phyloP scores from a whole-genome alignment of 2,888 invertebrate species.

The Caenorhabditis sp. region DNA sequence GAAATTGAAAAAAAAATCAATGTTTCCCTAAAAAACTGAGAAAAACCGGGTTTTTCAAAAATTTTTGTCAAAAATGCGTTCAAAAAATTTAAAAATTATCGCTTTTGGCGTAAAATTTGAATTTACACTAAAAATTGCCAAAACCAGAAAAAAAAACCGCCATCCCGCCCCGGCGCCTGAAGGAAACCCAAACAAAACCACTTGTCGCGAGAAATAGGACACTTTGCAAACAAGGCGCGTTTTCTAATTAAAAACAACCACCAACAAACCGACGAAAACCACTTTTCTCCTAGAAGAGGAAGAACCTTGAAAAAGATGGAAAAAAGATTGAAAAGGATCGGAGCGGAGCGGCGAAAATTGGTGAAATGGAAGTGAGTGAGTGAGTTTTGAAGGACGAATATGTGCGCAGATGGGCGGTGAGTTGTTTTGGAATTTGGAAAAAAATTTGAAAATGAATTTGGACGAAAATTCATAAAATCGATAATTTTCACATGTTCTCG shows the following conservation, averaged over 20 bases:
- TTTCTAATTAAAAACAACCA: conserved; percentile 45
- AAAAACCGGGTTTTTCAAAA: no score
- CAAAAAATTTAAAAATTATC: no score
- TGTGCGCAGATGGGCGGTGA: background rate
- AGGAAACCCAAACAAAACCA: background rate
- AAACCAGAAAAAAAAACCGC: background rate
- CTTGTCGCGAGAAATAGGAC: conserved; percentile 30
- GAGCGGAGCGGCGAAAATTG: conserved; percentile 12
- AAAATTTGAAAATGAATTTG: background rate
- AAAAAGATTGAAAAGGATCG: conserved; percentile 20
- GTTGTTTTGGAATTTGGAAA: background rate
- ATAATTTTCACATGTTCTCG: background rate
- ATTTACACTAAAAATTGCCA: no score
- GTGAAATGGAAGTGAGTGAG: no score
- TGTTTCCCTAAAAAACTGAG: no score
- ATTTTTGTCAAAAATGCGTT: no score
- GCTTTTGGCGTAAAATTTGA: no score
- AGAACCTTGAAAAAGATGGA: conserved; percentile 39
- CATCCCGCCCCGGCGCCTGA: no score
- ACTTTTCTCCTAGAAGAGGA: conserved; percentile 5
- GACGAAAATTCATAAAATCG: background rate
- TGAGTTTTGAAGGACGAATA: background rate
- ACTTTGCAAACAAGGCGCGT: conserved; percentile 42
- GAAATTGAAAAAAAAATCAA: no score
- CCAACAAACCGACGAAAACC: conserved; percentile 20